Percentiles rank a stretch among this genome's conserved stretches.
Evolutionary conservation across 2,797 vertebrate genomes (phyloP).

Genomic region (Trematomus bernacchii): DNA sequence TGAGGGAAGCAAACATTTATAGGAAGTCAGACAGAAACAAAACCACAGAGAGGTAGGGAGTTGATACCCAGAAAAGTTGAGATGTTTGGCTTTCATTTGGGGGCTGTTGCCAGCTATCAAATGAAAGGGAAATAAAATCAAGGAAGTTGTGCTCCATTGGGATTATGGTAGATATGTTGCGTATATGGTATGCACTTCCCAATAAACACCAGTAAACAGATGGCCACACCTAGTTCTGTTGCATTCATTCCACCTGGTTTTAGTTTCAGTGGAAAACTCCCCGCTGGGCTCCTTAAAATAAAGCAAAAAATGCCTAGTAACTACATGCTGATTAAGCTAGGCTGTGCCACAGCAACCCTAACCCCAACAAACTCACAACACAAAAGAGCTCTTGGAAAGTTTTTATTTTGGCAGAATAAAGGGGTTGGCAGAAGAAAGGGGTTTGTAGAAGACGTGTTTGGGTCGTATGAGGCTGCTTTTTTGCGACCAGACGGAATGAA

Average conservation of each 20-base stretch:
- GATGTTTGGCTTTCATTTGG: background rate
- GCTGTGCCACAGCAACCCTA: conserved; percentile 26
- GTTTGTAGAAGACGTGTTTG: background rate
- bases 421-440: background rate
- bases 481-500: background rate
- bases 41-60: conserved; percentile 1
- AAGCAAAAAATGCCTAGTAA: conserved; percentile 7
- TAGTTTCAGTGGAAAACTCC: conserved; percentile 32
- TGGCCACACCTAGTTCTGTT: conserved; percentile 30
- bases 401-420: conserved; percentile 11
- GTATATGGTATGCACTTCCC: conserved; percentile 9
- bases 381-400: conserved; percentile 36
- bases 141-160: background rate
- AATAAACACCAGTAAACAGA: conserved; percentile 12
- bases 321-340: conserved; percentile 43
- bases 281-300: conserved; percentile 12
- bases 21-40: background rate
- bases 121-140: background rate
- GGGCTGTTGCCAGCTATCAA: background rate
- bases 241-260: background rate
- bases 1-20: background rate
- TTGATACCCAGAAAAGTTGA: background rate
- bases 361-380: conserved; percentile 8
- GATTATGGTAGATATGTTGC: conserved; percentile 14
- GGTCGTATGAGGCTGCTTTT: conserved; percentile 14